These are phyloP conservation scores for Alcis repandata DNA, from an alignment of 2,888 invertebrate species.

Conservation along the genomic window DNA sequence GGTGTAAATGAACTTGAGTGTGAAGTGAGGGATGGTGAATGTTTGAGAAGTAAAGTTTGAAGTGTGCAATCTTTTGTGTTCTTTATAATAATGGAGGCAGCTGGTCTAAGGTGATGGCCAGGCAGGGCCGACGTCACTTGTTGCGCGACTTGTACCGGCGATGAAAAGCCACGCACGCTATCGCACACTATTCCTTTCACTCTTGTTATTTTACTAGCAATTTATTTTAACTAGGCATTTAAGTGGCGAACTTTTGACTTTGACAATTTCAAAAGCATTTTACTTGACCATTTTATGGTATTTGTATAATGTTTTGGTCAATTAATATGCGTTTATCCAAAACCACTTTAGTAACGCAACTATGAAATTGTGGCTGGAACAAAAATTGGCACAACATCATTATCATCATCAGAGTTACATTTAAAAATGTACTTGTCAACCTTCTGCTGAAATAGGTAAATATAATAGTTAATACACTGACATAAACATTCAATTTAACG, in stretches of 20 bases:
- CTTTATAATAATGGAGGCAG: constrained; percentile 56
- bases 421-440: neutral
- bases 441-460: neutral
- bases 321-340: neutral
- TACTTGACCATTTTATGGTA: neutral
- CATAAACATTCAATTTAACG: neutral
- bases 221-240: constrained; percentile 55
- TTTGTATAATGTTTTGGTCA: neutral
- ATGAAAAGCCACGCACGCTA: constrained; percentile 82
- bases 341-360: no score
- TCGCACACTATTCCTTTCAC: constrained; percentile 72
- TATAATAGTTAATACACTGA: neutral
- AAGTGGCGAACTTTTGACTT: constrained; percentile 16
- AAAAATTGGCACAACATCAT: no score
- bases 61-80: constrained; percentile 43
- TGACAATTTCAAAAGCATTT: constrained; percentile 8
- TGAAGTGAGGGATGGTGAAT: constrained; percentile 32
- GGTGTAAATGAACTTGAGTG: constrained; percentile 43
- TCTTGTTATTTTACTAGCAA: constrained; percentile 71
- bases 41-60: constrained; percentile 33
- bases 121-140: constrained; percentile 76
- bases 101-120: constrained; percentile 64
- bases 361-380: no score
- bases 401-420: no score
- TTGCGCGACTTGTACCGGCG: constrained; percentile 81